Percentiles rank a stretch among this genome's conserved stretches.
phyloP scores from a whole-genome alignment of 37 sponge, comb jelly and placozoan genomes.

The Chondrilla cf. caribensis region DNA sequence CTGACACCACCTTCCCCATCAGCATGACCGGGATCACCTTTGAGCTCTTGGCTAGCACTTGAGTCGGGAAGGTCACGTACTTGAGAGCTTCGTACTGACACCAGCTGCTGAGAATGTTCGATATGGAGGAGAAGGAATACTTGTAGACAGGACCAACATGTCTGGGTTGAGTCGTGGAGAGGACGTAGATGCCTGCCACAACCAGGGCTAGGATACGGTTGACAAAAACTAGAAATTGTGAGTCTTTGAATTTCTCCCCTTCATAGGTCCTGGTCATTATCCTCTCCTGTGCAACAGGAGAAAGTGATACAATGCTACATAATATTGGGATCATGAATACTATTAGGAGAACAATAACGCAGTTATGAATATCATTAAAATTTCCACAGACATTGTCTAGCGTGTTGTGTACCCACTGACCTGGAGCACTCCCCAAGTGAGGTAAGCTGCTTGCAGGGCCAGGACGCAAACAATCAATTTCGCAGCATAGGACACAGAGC shows the following conservation, averaged over 20 bases:
- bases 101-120: conserved; percentile 97
- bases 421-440: conserved; percentile 96
- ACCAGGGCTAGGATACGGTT: conserved; percentile 85
- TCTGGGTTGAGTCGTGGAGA: conserved; percentile 42
- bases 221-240: conserved; percentile 96
- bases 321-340: no score
- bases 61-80: conserved; percentile 94
- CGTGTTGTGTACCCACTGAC: conserved; percentile 18
- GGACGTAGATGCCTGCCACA: conserved; percentile 57
- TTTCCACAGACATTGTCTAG: no score
- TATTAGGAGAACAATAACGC: no score
- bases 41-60: conserved; percentile 87
- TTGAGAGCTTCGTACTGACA: conserved; percentile 99
- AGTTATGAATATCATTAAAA: no score
- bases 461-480: conserved; percentile 55
- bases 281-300: conserved; percentile 63
- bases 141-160: conserved; percentile 81
- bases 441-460: conserved; percentile 85
- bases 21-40: conserved; percentile 96
- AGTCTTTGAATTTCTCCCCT: conserved; percentile 82
- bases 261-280: conserved; percentile 91
- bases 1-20: conserved; percentile 96
- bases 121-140: conserved; percentile 92
- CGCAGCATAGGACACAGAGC: background rate
- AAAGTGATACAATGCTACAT: background rate